phyloP scores from a whole-genome alignment of 2,797 vertebrate species.

The Sebastes reedi region DNA sequence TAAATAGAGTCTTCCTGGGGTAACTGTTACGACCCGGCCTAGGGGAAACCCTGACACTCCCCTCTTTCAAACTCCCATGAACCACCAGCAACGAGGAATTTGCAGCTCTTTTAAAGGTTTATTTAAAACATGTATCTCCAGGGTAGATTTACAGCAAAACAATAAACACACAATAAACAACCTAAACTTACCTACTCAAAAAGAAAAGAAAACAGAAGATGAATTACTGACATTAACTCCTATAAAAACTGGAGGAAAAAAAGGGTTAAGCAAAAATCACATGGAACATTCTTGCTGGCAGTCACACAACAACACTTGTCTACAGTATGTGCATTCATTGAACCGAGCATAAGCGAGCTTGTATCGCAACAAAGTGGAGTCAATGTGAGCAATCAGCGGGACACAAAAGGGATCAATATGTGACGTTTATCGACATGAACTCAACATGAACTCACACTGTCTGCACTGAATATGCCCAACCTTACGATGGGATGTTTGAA shows the following conservation, averaged over 20 bases:
- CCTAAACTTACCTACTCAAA: too few relatives aligned
- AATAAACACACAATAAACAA: too few relatives aligned
- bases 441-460: conserved; percentile 7
- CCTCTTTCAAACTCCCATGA: too few relatives aligned
- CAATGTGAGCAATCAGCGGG: conserved; percentile 36
- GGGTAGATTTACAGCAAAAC: too few relatives aligned
- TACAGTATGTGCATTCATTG: not conserved
- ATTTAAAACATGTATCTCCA: too few relatives aligned
- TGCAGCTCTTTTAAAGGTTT: too few relatives aligned
- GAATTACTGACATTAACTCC: not conserved
- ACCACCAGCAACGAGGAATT: too few relatives aligned
- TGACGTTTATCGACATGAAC: conserved; percentile 12
- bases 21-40: not conserved
- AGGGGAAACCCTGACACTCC: too few relatives aligned
- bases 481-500: not conserved
- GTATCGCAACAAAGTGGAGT: conserved; percentile 31
- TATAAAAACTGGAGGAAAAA: too few relatives aligned
- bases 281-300: too few relatives aligned
- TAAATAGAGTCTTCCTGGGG: not conserved
- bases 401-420: conserved; percentile 28
- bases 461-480: not conserved
- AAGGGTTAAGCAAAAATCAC: too few relatives aligned
- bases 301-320: not conserved
- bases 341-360: not conserved
- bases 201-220: too few relatives aligned